Evolutionary conservation across 1,140 invertebrate genomes (phyloP), one percentile per base, ranked within the genome.

Genomic region (Megalopta genalis): DNA sequence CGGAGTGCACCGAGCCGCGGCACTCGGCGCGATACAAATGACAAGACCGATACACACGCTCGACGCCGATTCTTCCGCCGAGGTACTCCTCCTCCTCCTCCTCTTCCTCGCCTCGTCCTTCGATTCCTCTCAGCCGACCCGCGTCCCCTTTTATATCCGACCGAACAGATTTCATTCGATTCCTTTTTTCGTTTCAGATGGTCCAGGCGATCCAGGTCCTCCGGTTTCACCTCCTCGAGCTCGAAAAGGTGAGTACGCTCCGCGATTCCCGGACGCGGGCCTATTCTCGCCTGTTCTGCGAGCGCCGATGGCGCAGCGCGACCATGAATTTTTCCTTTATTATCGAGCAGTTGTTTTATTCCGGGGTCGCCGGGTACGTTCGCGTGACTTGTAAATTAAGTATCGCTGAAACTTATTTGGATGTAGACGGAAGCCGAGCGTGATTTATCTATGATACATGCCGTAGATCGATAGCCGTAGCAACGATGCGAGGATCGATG

Each of bases 201-300:
- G 98, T 99, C 92, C 99, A 99, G 96, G 98, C 99, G 93, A 99
- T 99, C 95, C 99, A 99, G 96, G 99, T 99, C 90, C 96, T 99
- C 94, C 97, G 99, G 95, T 99, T 99, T 97, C 99, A 99, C 95
- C 96, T 99, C 93, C 96, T 99, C 95, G 99, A 99, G 95, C 96
- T 99, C 95, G 99, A 99, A 99, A 99, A 99, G 97, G 99, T 99
- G 95, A 98, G 96, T 94, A 72, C 49, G 18, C 42, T 71, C 68
- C 63, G 42, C 68, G 49, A 67, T 76, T 83, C 39, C 46, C 21
- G 18, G 63, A 2, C 65, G 23, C 18, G 25, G n/a, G 8, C 42
- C 2, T 7, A n/a, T 10, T 6, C 10, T 10, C 16, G 5, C 12
- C 32, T n/a, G n/a, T n/a, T n/a, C n/a, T n/a, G n/a, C n/a, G n/a